Evolutionary conservation across 2,888 invertebrate genomes (phyloP), one percentile per base, ranked within the genome.

Genomic region (Xanthorhoe spadicearia): DNA sequence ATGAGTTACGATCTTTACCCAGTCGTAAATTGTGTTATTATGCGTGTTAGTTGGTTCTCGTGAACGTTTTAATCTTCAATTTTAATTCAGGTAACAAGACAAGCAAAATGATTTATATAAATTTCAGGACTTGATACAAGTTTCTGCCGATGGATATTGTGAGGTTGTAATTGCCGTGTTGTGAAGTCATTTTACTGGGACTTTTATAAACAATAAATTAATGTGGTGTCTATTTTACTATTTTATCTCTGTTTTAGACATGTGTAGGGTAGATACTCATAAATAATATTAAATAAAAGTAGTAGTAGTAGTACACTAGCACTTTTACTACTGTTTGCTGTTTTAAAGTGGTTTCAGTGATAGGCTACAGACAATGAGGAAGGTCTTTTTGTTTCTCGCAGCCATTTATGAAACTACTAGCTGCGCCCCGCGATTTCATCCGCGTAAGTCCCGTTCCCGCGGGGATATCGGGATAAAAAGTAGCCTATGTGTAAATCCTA

Each of bases 1-100:
- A 61, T 67, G 66, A 67, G 69, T 62, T 65, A 69, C 66, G 65
- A 53, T 64, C 64, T 64, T 61, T 57, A 60, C 38, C 35, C 60
- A 57, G 65, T 63, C 65, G 62, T 70, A 70, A 68, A 68, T 65
- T 65, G 62, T 63, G 64, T 46, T 63, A 61, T 70, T 68, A 65
- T 60, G 61, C 64, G 53, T 54, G 64, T 60, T 65, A 63, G 64
- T 67, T 67, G 59, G 59, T 56, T 58, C 53, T 54, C 50, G 58
- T 55, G 59, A 62, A 63, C 55, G n/a, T 56, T 66, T 64, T 65
- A 60, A 65, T 69, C 59, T 53, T 56, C 60, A 68, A 32, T 68
- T 68, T 64, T 59, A 62, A 65, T 68, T 68, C 43, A 32, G 60
- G 62, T 62, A 68, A 62, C 68, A 58, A 64, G 61, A 43, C 50